Conservation (phyloP, 1,140 invertebrate genomes). For the Neocloeon triangulifer region DNA sequence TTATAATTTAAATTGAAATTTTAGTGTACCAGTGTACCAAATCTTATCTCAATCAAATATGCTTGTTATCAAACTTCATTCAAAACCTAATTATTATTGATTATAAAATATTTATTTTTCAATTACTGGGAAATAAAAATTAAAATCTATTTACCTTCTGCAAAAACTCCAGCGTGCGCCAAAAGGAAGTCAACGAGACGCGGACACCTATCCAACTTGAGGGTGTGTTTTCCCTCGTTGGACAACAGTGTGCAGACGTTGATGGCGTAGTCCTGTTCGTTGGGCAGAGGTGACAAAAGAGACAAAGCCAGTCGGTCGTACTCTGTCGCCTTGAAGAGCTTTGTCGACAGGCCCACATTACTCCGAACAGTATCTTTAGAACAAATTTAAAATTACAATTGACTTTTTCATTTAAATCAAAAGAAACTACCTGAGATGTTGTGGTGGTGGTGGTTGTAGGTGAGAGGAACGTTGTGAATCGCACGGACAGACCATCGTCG, state of each 20-base stretch:
- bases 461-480: conserved; percentile 46
- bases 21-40: too few relatives aligned
- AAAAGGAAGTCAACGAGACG: conserved; percentile 69
- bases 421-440: conserved; percentile 47
- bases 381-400: too few relatives aligned
- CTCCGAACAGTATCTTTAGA: conserved; percentile 36
- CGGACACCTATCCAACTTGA: conserved; percentile 63
- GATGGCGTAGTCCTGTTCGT: conserved; percentile 96
- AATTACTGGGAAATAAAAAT: too few relatives aligned
- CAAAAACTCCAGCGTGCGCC: conserved; percentile 83
- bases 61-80: too few relatives aligned
- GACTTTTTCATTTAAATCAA: too few relatives aligned
- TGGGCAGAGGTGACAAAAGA: conserved; percentile 79
- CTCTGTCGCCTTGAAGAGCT: conserved; percentile 52
- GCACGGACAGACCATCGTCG: conserved; percentile 39
- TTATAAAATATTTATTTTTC: too few relatives aligned
- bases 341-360: conserved; percentile 38
- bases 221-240: conserved; percentile 71
- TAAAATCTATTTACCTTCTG: conserved; percentile 59
- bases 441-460: conserved; percentile 66
- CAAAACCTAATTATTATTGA: too few relatives aligned
- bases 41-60: too few relatives aligned
- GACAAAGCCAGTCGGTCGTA: conserved; percentile 77
- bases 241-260: conserved; percentile 90
- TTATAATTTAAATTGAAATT: too few relatives aligned